Conservation (phyloP, 2,113 vertebrate genomes). For the Polypterus senegalus region DNA sequence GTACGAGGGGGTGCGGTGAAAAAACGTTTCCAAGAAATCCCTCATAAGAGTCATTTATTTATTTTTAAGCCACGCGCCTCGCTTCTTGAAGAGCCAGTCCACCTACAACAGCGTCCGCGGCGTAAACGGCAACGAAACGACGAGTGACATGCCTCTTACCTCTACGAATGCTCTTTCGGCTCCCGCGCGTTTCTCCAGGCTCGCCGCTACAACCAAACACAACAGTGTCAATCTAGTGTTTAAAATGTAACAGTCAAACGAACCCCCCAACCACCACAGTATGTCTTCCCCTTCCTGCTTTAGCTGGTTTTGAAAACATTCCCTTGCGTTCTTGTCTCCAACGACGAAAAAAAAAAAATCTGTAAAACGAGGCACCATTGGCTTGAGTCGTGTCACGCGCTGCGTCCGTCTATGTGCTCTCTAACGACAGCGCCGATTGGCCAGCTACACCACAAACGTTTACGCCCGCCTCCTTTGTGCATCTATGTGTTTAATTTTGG, state of each 20-base stretch:
- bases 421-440: constrained; percentile 21
- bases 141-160: constrained; percentile 34
- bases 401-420: constrained; percentile 21
- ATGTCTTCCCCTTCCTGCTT: constrained; percentile 40
- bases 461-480: not conserved
- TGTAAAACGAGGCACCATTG: constrained; percentile 37
- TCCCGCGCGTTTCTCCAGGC: constrained; percentile 27
- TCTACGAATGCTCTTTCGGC: constrained; percentile 21
- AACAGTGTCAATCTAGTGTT: constrained; percentile 18
- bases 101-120: too few species aligned
- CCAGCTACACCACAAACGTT: not conserved
- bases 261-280: constrained; percentile 32
- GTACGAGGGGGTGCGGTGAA: too few species aligned
- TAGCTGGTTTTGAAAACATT: constrained; percentile 58
- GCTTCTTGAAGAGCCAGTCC: too few species aligned
- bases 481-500: too few species aligned
- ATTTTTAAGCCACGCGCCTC: too few species aligned
- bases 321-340: constrained; percentile 40
- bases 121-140: too few species aligned
- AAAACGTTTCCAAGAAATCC: too few species aligned
- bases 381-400: constrained; percentile 34
- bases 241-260: constrained; percentile 35
- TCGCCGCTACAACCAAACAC: not conserved
- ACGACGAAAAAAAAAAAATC: constrained; percentile 51
- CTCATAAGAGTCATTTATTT: too few species aligned